Conservation (phyloP, 2,797 vertebrate genomes). For the Amniataba percoides region DNA sequence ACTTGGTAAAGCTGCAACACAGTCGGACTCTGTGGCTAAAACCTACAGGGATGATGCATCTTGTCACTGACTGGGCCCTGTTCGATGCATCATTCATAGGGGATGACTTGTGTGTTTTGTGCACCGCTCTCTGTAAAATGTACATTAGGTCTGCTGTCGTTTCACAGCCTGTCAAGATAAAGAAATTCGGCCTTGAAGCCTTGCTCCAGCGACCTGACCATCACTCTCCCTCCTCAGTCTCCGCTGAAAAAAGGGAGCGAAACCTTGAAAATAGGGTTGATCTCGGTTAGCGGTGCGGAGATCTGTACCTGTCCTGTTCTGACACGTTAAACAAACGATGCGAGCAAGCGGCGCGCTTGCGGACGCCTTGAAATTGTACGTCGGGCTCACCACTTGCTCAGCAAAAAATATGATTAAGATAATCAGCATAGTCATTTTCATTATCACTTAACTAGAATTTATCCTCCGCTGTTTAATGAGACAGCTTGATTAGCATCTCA, state of each 20-base stretch:
- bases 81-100: conserved; percentile 35
- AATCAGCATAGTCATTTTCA: conserved; percentile 65
- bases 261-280: conserved; percentile 51
- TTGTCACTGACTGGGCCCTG: not conserved
- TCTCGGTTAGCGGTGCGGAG: conserved; percentile 9
- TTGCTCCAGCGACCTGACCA: conserved; percentile 48
- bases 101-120: conserved; percentile 45
- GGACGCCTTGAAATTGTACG: conserved; percentile 1
- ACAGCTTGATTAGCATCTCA: conserved; percentile 74
- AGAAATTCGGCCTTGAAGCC: conserved; percentile 42
- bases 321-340: conserved; percentile 44
- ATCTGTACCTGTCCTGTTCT: conserved; percentile 31
- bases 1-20: not conserved
- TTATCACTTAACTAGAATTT: conserved; percentile 68
- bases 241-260: conserved; percentile 21
- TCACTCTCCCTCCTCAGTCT: conserved; percentile 46
- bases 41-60: conserved; percentile 14
- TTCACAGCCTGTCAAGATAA: conserved; percentile 60
- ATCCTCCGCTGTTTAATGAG: conserved; percentile 70
- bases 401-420: conserved; percentile 60
- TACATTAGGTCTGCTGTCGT: conserved; percentile 44
- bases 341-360: not conserved
- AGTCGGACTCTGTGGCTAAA: not conserved
- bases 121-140: conserved; percentile 56
- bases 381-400: conserved; percentile 47